Evolutionary conservation across 1,140 invertebrate species (phyloP).

Genomic region (Danaus melanippus): DNA sequence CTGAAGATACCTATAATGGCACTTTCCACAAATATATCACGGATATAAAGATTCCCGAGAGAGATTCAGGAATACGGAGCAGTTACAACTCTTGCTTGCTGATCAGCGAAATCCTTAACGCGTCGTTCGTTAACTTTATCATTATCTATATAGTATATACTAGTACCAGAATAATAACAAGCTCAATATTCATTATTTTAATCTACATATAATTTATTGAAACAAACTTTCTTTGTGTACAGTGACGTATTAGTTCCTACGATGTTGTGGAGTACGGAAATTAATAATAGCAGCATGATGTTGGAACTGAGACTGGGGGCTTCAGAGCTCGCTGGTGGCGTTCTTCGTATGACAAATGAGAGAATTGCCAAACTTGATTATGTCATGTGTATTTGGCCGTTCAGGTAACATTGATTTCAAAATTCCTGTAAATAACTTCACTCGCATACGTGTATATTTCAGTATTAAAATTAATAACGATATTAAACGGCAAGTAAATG

Average conservation of each 20-base stretch:
- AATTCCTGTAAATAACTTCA: no score
- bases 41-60: slow-evolving; percentile 32
- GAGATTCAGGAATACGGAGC: slow-evolving; percentile 40
- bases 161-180: no score
- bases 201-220: no score
- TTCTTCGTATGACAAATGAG: slow-evolving; percentile 31
- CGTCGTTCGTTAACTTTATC: slow-evolving; percentile 26
- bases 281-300: slow-evolving; percentile 47
- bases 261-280: slow-evolving; percentile 33
- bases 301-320: slow-evolving; percentile 27
- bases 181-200: background rate
- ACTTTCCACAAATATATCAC: slow-evolving; percentile 37
- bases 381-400: slow-evolving; percentile 46
- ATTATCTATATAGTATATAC: no score
- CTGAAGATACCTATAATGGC: slow-evolving; percentile 31
- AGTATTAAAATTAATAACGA: no score
- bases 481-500: background rate
- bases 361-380: slow-evolving; percentile 39
- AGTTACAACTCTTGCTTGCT: slow-evolving; percentile 30
- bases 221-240: background rate
- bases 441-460: no score
- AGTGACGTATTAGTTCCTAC: slow-evolving; percentile 39
- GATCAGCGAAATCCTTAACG: slow-evolving; percentile 40
- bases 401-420: slow-evolving; percentile 29
- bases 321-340: slow-evolving; percentile 37